Base-by-base conservation (phyloP, 1,140 invertebrate genomes). In the Pseudobourletiella spinata region DNA sequence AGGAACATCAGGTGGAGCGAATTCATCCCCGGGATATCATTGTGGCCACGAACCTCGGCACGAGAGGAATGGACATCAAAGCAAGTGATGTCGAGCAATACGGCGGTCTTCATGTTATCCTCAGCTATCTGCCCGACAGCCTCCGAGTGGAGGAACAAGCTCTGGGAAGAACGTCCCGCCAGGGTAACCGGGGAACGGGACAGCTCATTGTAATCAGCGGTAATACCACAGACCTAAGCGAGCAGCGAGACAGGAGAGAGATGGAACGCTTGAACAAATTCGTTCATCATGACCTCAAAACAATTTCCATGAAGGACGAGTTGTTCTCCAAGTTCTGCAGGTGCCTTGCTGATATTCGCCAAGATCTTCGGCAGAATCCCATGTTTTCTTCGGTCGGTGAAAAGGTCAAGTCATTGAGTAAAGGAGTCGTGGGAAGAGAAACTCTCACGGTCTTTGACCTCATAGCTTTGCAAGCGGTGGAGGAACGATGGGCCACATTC, bases 21-120 rank as follows among this genome's bases (percentile, higher is more conserved):
- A 48, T 48, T 22, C 6, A 48, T 11, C 44, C 44, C 6, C 57
- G 59, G 2, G 56, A 48, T 16, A 57, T 72, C 3, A 74, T 68
- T 28, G 68, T 72, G 20, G 71, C 71, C 11, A 73, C 71, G 24
- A 73, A 72, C 55, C 69, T 74, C 68, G 72, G 72, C 15, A 72
- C 72, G 6, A 66, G 73, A 18, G 73, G 72, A 26, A 74, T 72
- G 16, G 72, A 73, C 54, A 74, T 74, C 56, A 42, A 42, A 4
- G 68, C 67, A 4, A 3, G 67, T 11, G 66, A 69, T 11, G 55
- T 76, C 28, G 63, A 66, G n/a, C 29, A 59, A 16, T 58, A 43
- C 22, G 75, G 74, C 29, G 76, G 76, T 4, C 59, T 77, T 2
- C 76, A 77, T 59, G 75, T 77, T 1, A 70, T 68, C 59, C 55